These are phyloP conservation scores for Danaus plexippus DNA, from an alignment of 1,140 invertebrate species.

Conservation along the genomic window DNA sequence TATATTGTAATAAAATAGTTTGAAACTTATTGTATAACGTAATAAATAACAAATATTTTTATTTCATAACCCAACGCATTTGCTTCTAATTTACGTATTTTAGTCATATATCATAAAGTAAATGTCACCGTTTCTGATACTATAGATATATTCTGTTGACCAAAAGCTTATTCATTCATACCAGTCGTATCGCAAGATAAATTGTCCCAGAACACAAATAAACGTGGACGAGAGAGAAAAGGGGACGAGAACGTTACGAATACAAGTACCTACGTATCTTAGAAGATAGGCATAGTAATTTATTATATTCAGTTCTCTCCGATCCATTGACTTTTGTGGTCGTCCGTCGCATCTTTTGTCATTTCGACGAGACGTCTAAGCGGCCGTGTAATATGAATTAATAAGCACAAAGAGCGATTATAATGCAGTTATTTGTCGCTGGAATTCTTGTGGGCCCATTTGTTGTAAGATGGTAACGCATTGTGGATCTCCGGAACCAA, in stretches of 20 bases:
- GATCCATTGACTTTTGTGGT: constrained; percentile 63
- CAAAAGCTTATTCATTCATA: constrained; percentile 60
- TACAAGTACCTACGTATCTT: constrained; percentile 40
- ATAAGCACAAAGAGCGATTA: constrained; percentile 67
- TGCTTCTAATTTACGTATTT: too few relatives aligned
- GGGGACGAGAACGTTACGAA: constrained; percentile 54
- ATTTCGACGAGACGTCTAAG: constrained; percentile 53
- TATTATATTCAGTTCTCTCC: constrained; percentile 60
- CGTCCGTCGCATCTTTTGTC: constrained; percentile 55
- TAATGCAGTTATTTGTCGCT: constrained; percentile 62
- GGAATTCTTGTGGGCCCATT: constrained; percentile 44
- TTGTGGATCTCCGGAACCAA: constrained; percentile 54
- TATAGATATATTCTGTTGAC: constrained; percentile 12
- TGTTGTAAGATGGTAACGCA: constrained; percentile 32
- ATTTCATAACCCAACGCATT: too few relatives aligned
- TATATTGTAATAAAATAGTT: too few relatives aligned
- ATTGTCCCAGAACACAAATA: constrained; percentile 61
- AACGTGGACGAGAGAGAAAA: constrained; percentile 50
- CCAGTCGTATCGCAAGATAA: constrained; percentile 59
- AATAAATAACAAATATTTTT: too few relatives aligned
- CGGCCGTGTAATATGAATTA: constrained; percentile 71
- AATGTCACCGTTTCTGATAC: constrained; percentile 6
- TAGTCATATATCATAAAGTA: too few relatives aligned
- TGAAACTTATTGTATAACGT: too few relatives aligned
- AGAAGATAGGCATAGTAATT: constrained; percentile 56